Evolutionary conservation across 2,888 invertebrate species (phyloP).

Genomic region (Metallyticus violacea): DNA sequence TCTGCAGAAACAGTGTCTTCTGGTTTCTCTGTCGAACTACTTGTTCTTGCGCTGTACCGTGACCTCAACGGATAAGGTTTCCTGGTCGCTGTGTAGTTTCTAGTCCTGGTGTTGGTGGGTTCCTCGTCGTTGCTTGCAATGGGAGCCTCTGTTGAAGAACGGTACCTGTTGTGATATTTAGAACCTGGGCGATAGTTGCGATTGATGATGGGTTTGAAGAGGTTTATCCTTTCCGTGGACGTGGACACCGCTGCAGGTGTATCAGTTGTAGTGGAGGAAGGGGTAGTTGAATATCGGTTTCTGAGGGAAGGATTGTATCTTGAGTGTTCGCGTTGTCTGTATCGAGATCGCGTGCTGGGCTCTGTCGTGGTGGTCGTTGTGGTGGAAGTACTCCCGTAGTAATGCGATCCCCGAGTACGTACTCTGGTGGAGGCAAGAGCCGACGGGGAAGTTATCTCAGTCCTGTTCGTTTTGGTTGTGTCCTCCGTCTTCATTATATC

Average conservation of each 20-base stretch:
- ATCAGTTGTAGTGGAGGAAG: slow-evolving; percentile 3
- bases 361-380: slow-evolving; percentile 21
- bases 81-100: slow-evolving; percentile 35
- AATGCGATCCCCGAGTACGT: slow-evolving; percentile 13
- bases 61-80: slow-evolving; percentile 34
- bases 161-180: slow-evolving; percentile 40
- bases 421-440: neutral
- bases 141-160: slow-evolving; percentile 37
- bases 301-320: neutral
- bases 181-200: slow-evolving; percentile 37
- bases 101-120: slow-evolving; percentile 37
- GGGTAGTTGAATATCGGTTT: neutral
- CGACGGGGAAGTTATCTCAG: neutral
- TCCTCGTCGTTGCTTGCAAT: neutral
- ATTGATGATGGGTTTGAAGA: slow-evolving; percentile 29
- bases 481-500: neutral
- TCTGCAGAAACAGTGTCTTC: neutral
- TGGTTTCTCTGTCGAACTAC: neutral
- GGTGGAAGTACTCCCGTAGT: neutral
- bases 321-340: neutral
- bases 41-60: neutral
- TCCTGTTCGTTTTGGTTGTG: neutral
- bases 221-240: slow-evolving; percentile 15
- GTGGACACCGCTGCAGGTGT: neutral
- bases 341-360: neutral